These are phyloP conservation scores for Neodon shergylaensis DNA, from an alignment of 2,113 vertebrate genomes.

Conservation along the genomic window DNA sequence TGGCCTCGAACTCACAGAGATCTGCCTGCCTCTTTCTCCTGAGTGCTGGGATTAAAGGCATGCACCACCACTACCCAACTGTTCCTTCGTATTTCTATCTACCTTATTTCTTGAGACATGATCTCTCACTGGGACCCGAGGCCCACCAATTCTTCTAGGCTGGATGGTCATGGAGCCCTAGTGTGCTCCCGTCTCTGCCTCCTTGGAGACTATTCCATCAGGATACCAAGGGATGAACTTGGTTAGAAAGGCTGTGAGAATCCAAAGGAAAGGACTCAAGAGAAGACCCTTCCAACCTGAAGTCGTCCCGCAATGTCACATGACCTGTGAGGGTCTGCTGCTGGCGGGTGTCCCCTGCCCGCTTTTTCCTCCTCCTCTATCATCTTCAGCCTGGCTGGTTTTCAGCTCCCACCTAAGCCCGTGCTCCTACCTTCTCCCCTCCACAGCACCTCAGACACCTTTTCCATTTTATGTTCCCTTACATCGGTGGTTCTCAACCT, in stretches of 20 bases:
- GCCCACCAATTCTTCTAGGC: background rate
- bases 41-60: background rate
- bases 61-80: background rate
- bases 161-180: background rate
- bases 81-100: background rate
- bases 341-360: background rate
- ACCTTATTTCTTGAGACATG: background rate
- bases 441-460: background rate
- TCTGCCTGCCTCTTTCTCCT: background rate
- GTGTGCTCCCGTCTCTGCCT: background rate
- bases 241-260: background rate
- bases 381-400: background rate
- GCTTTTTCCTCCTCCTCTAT: background rate
- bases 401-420: no score
- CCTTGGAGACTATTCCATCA: background rate
- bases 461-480: background rate
- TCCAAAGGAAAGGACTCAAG: no score
- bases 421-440: background rate
- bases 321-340: rapidly evolving
- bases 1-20: background rate
- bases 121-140: background rate
- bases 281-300: background rate
- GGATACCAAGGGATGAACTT: background rate
- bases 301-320: background rate
- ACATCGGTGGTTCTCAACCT: background rate